phyloP scores from a whole-genome alignment of 2,113 vertebrate genomes.

The Mobula hypostoma region DNA sequence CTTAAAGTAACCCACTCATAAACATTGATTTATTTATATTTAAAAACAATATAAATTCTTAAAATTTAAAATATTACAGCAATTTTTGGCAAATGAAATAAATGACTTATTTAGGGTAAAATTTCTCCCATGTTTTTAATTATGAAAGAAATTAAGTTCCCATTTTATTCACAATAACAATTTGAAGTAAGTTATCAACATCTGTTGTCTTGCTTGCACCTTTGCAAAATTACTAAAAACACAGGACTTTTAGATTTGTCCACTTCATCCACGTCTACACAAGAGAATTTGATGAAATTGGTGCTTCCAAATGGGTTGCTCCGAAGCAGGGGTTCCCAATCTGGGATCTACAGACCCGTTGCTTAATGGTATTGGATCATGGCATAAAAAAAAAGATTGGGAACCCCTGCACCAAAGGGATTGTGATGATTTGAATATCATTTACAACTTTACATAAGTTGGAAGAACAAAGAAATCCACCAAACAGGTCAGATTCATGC shows the following conservation, averaged over 20 bases:
- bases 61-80: background rate
- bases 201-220: background rate
- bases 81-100: background rate
- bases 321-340: background rate
- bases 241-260: background rate
- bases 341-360: too few relatives aligned
- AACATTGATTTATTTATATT: background rate
- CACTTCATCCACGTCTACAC: background rate
- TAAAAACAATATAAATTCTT: background rate
- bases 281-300: background rate
- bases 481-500: background rate
- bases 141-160: background rate
- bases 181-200: background rate
- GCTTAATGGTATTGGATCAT: too few relatives aligned
- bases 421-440: background rate
- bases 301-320: background rate
- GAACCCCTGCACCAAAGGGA: background rate
- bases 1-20: background rate
- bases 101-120: background rate
- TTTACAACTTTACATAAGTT: background rate
- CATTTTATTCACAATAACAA: background rate
- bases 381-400: too few relatives aligned
- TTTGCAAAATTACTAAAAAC: background rate
- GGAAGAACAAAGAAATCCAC: background rate
- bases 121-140: background rate